Percentiles rank a stretch among this genome's conserved stretches.
phyloP scores from a whole-genome alignment of 2,113 vertebrate species.

The Tetraodon nigroviridis region DNA sequence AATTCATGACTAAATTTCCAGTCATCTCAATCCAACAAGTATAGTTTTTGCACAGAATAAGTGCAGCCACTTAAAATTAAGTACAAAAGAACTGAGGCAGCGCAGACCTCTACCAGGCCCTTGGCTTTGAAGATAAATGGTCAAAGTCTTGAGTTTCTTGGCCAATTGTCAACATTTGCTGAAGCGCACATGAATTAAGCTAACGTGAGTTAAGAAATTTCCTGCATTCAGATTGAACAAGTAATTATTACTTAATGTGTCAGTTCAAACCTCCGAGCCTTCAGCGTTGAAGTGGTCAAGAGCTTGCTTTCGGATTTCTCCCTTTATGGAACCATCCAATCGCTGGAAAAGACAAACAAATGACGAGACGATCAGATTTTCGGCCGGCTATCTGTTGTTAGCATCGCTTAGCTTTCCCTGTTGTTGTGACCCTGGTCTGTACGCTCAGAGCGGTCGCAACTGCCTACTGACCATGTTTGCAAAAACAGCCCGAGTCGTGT shows the following conservation, averaged over 20 bases:
- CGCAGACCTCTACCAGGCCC: too few relatives aligned
- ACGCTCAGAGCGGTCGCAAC: not conserved
- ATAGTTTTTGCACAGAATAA: too few relatives aligned
- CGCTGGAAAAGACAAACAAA: constrained; percentile 75
- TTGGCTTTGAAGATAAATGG: too few relatives aligned
- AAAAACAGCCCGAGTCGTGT: constrained; percentile 24
- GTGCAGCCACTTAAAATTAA: too few relatives aligned
- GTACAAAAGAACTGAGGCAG: too few relatives aligned
- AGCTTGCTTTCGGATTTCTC: constrained; percentile 96
- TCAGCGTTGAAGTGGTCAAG: constrained; percentile 99
- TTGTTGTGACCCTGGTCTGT: not conserved
- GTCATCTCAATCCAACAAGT: too few relatives aligned
- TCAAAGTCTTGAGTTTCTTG: too few relatives aligned
- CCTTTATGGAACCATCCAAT: constrained; percentile 96
- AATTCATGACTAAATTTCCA: too few relatives aligned
- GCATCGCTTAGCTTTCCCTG: constrained; percentile 8
- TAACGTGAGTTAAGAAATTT: not conserved
- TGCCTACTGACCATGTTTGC: constrained; percentile 14
- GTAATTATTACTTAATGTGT: not conserved
- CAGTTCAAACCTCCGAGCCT: constrained; percentile 89
- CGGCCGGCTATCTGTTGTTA: not conserved
- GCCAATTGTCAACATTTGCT: too few relatives aligned
- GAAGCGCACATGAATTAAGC: too few relatives aligned
- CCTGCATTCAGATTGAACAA: not conserved
- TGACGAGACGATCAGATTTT: constrained; percentile 5